Conservation (phyloP, 2,113 vertebrate genomes). For the Anhinga rufa region DNA sequence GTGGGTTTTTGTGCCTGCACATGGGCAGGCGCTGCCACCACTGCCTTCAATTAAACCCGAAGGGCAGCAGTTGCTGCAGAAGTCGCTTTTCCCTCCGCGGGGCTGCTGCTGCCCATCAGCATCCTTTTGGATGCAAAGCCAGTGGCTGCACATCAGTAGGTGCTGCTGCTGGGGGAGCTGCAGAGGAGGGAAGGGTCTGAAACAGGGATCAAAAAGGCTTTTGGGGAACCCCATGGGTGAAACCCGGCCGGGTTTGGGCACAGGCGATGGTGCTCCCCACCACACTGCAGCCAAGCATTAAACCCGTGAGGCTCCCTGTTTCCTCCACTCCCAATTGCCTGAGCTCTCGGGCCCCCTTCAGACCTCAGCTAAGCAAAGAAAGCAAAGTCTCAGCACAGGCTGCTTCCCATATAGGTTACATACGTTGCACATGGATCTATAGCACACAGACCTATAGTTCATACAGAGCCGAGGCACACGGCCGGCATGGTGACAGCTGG, state of each 20-base stretch:
- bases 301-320: not conserved
- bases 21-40: not conserved
- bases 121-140: not conserved
- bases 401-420: not conserved
- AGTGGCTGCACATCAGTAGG: not conserved
- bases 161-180: not conserved
- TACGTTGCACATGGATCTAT: accelerated
- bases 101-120: not conserved
- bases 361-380: not conserved
- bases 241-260: accelerated
- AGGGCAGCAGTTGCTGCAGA: not conserved
- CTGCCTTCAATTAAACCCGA: not conserved
- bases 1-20: not conserved
- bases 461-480: accelerated
- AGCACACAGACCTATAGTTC: not conserved
- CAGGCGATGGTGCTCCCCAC: not conserved
- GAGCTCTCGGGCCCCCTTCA: not conserved
- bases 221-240: not conserved
- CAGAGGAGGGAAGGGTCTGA: not conserved
- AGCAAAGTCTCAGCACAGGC: not conserved
- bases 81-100: not conserved
- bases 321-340: not conserved
- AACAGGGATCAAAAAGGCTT: not conserved
- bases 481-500: not conserved
- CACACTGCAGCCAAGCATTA: not conserved